phyloP scores from a whole-genome alignment of 2,113 vertebrate genomes.

The Prunella fulvescens region DNA sequence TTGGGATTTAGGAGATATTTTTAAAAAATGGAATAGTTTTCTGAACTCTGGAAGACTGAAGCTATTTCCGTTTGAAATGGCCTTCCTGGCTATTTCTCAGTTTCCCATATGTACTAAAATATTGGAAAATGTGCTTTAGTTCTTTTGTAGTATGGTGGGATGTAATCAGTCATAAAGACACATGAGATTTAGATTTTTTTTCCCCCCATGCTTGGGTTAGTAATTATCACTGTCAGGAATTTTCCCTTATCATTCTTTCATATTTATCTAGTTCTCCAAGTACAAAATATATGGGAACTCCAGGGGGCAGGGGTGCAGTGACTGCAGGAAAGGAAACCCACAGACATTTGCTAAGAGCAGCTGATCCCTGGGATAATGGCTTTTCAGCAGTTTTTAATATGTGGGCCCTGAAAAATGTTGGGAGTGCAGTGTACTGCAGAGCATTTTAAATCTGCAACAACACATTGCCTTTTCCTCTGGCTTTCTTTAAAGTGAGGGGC shows the following conservation, averaged over 20 bases:
- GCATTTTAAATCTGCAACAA: background rate
- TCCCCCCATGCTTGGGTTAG: background rate
- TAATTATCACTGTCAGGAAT: background rate
- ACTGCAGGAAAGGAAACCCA: background rate
- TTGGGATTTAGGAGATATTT: conserved; percentile 12
- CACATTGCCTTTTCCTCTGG: background rate
- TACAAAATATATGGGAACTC: background rate
- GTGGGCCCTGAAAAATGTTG: background rate
- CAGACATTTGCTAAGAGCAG: background rate
- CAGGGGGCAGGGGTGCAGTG: background rate
- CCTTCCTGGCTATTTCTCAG: background rate
- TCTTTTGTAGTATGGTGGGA: background rate
- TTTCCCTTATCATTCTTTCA: background rate
- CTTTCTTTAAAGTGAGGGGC: background rate
- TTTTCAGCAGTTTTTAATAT: background rate
- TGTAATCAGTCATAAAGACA: background rate
- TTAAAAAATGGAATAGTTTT: conserved; percentile 6
- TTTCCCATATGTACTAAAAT: background rate
- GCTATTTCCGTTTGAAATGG: background rate
- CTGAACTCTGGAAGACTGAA: conserved; percentile 19
- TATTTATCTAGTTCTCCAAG: background rate
- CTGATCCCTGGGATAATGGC: background rate
- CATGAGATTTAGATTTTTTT: background rate
- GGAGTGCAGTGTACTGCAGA: background rate
- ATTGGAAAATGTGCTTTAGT: background rate